These are phyloP conservation scores for Chiloscyllium plagiosum DNA, from an alignment of 2,113 vertebrate species.

Conservation along the genomic window DNA sequence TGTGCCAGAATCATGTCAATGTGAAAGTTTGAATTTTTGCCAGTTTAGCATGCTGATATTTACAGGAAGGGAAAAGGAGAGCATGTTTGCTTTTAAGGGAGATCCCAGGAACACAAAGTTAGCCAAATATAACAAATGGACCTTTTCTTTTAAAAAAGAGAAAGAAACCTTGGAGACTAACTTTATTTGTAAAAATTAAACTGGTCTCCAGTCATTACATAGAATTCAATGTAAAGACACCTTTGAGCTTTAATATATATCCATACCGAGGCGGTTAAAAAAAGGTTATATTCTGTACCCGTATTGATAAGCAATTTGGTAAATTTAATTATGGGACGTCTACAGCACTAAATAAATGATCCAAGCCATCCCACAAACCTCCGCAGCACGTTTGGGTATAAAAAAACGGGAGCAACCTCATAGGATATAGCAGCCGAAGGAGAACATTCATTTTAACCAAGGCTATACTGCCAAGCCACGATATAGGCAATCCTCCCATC, in stretches of 20 bases:
- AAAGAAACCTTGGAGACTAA: conserved; percentile 8
- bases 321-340: no score
- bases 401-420: no score
- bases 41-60: neutral
- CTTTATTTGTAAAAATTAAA: conserved; percentile 35
- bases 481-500: no score
- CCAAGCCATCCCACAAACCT: no score
- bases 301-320: no score
- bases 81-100: neutral
- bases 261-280: neutral
- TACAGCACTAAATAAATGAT: no score
- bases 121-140: neutral
- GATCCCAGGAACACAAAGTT: neutral
- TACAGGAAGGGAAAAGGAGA: neutral
- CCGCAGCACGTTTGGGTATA: no score
- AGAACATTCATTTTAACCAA: no score
- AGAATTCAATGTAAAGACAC: neutral
- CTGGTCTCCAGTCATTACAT: neutral
- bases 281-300: neutral
- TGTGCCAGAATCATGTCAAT: neutral
- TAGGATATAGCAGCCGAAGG: no score
- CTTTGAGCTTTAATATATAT: neutral
- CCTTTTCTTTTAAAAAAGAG: no score
- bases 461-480: no score
- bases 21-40: neutral